Evolutionary conservation across 2,113 vertebrate genomes (phyloP).

Genomic region (Typhlomys cinereus): DNA sequence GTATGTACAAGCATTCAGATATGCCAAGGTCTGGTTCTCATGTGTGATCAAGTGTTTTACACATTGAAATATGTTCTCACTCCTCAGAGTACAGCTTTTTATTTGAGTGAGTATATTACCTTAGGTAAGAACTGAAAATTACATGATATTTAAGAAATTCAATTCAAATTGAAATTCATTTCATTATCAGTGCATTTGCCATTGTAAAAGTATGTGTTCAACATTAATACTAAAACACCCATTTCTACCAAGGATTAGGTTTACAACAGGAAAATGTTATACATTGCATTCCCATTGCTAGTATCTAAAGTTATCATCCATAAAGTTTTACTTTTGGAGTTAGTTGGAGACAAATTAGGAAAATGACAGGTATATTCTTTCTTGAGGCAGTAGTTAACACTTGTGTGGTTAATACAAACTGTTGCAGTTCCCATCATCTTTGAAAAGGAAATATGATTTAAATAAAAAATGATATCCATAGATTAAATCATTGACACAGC

Average conservation of each 20-base stretch:
- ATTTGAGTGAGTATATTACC: neutral
- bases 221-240: neutral
- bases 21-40: too few relatives aligned
- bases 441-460: neutral
- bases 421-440: neutral
- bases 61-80: too few relatives aligned
- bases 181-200: neutral
- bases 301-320: neutral
- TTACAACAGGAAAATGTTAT: neutral
- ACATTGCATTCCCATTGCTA: neutral
- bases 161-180: neutral
- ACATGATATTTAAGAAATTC: neutral
- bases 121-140: neutral
- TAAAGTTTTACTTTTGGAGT: neutral
- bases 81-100: too few relatives aligned
- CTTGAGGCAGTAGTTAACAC: fast-evolving
- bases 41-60: too few relatives aligned
- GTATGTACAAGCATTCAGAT: too few relatives aligned
- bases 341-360: neutral
- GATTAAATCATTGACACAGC: neutral
- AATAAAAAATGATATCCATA: neutral
- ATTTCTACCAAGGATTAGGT: neutral
- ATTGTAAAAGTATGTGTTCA: neutral
- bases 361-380: neutral
- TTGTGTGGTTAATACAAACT: neutral